phyloP scores from a whole-genome alignment of 1,140 invertebrate genomes.

The Aphaenogaster rudis region DNA sequence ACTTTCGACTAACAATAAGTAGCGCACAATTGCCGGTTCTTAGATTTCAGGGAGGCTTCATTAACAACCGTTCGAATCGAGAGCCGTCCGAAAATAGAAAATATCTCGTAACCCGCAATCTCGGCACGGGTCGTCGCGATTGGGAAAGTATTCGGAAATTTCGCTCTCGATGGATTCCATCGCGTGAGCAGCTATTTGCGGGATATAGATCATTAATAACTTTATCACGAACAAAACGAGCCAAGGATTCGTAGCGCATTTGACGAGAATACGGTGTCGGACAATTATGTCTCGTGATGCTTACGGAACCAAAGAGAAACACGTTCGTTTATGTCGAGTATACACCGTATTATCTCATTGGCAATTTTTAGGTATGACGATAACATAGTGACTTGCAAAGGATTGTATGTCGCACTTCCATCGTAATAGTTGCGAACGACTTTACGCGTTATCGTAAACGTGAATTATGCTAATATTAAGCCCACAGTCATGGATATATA shows the following conservation, averaged over 20 bases:
- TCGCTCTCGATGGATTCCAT: constrained; percentile 13
- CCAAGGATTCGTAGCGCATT: not conserved
- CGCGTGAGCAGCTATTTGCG: not conserved
- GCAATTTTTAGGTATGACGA: constrained; percentile 54
- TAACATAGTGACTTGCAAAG: constrained; percentile 33
- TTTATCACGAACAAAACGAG: constrained; percentile 8
- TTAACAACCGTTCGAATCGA: constrained; percentile 17
- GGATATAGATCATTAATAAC: constrained; percentile 35
- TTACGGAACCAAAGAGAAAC: not conserved
- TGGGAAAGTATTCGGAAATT: constrained; percentile 23
- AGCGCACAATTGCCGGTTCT: not conserved
- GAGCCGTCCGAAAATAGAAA: constrained; percentile 42
- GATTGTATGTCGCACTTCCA: constrained; percentile 11
- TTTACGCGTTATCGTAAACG: constrained; percentile 7
- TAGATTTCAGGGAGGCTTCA: not conserved
- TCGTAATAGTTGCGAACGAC: not conserved
- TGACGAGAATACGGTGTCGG: not conserved
- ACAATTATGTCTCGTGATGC: not conserved
- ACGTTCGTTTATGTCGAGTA: not conserved
- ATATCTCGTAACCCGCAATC: not conserved
- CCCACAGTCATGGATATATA: not conserved
- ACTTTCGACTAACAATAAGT: not conserved
- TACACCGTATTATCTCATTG: constrained; percentile 30
- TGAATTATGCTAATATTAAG: constrained; percentile 23
- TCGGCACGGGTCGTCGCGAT: not conserved